Conservation (phyloP, 2,113 vertebrate species). For the Daboia siamensis region DNA sequence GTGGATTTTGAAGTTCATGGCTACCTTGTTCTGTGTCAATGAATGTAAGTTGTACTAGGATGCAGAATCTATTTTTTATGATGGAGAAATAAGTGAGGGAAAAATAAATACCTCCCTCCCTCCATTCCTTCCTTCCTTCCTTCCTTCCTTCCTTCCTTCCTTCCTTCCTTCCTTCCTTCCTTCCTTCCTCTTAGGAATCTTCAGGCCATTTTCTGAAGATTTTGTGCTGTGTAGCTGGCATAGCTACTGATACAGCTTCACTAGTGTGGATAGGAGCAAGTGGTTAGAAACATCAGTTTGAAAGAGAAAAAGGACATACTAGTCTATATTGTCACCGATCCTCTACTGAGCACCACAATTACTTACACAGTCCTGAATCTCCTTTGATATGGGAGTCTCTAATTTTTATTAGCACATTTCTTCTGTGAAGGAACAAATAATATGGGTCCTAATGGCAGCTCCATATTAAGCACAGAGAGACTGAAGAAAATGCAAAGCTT, state of each 20-base stretch:
- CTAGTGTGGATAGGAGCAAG: neutral
- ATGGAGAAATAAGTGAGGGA: neutral
- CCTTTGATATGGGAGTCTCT: neutral
- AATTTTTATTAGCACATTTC: neutral
- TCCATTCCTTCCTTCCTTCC: no score
- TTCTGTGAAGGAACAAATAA: neutral
- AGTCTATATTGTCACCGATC: neutral
- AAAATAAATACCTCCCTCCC: neutral
- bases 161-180: no score
- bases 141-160: no score
- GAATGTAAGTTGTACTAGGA: neutral
- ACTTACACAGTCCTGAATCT: neutral
- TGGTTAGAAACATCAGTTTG: neutral
- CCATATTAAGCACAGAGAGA: neutral
- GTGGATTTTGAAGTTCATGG: neutral
- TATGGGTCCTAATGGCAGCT: neutral
- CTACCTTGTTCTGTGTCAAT: neutral
- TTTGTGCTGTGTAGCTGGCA: neutral
- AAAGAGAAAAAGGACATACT: neutral
- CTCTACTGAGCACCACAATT: no score
- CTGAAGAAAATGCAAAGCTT: neutral
- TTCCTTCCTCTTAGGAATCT: no score
- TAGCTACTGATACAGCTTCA: neutral
- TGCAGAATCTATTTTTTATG: neutral
- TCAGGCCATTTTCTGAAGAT: neutral